Conservation (phyloP, 2,888 invertebrate species). For the Clanis bilineata region DNA sequence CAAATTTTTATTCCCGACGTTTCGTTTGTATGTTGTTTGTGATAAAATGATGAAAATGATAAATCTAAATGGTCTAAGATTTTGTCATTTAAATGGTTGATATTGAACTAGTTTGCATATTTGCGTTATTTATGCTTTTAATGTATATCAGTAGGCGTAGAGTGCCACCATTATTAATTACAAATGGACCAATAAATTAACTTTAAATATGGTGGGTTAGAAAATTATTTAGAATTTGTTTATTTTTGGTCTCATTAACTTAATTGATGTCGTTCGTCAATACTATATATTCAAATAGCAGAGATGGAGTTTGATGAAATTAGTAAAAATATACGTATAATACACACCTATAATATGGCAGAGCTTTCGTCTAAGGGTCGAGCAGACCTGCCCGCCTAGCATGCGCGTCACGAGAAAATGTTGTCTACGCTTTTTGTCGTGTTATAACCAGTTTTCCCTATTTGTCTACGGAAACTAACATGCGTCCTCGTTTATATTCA, state of each 20-base stretch:
- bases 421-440: too few relatives aligned
- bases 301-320: too few relatives aligned
- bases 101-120: background rate
- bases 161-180: background rate
- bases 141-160: constrained; percentile 3
- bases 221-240: background rate
- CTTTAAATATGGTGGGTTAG: background rate
- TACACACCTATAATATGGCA: too few relatives aligned
- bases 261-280: background rate
- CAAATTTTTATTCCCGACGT: too few relatives aligned
- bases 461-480: too few relatives aligned
- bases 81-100: background rate
- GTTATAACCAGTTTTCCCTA: too few relatives aligned
- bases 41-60: background rate
- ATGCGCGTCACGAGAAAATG: too few relatives aligned
- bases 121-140: background rate
- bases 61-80: background rate
- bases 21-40: too few relatives aligned
- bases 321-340: too few relatives aligned
- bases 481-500: too few relatives aligned
- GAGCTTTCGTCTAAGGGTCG: too few relatives aligned
- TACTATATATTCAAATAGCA: background rate
- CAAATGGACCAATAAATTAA: background rate
- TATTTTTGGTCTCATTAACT: background rate
- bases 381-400: too few relatives aligned